Percentiles rank a stretch among this genome's conserved stretches.
Evolutionary conservation across 2,888 invertebrate genomes (phyloP).

Genomic region (Phasia obesa): DNA sequence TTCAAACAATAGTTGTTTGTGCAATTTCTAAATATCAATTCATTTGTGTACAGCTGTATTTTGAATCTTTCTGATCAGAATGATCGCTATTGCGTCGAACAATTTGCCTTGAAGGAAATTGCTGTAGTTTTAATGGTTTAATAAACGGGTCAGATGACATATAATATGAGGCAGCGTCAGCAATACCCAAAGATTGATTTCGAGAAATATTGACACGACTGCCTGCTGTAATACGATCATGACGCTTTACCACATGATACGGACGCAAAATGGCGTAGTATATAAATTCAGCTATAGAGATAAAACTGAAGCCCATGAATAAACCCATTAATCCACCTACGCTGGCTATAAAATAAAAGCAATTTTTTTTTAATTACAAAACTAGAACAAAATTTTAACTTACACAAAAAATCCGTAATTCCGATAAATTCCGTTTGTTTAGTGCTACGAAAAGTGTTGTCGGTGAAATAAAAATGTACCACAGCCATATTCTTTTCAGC

Average conservation of each 20-base stretch:
- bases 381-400: slow-evolving; percentile 78
- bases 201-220: slow-evolving; percentile 11
- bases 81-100: too few species aligned
- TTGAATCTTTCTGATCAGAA: too few species aligned
- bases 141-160: too few species aligned
- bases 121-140: too few species aligned
- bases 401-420: slow-evolving; percentile 90
- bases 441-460: slow-evolving; percentile 85
- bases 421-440: slow-evolving; percentile 90
- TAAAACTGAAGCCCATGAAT: slow-evolving; percentile 91
- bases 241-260: slow-evolving; percentile 74
- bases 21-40: too few species aligned
- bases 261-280: slow-evolving; percentile 87
- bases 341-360: slow-evolving; percentile 84
- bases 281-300: slow-evolving; percentile 88
- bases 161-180: too few species aligned
- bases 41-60: too few species aligned
- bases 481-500: slow-evolving; percentile 85
- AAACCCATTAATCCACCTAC: slow-evolving; percentile 90
- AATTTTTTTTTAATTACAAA: not conserved
- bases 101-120: too few species aligned
- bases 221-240: slow-evolving; percentile 46
- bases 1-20: too few species aligned
- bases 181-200: slow-evolving; percentile 1
- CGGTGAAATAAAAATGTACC: slow-evolving; percentile 87